These are phyloP conservation scores for Adelphocoris suturalis DNA, from an alignment of 2,888 invertebrate genomes.

Conservation along the genomic window DNA sequence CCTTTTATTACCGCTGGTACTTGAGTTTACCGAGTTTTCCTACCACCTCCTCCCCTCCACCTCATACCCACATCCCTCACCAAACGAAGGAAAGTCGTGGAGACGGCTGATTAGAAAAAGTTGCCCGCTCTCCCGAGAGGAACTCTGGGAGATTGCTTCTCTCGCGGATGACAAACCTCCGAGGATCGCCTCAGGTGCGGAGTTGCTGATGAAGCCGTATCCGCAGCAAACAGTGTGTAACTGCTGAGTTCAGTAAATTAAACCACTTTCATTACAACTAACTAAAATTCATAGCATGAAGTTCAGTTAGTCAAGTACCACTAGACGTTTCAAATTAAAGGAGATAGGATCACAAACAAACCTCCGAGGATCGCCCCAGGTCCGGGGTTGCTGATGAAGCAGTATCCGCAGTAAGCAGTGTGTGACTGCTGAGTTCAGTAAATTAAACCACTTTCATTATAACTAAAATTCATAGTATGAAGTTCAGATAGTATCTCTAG, in stretches of 20 bases:
- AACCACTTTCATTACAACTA: no score
- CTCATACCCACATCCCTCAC: no score
- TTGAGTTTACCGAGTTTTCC: conserved; percentile 14
- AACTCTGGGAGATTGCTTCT: background rate
- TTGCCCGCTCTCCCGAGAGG: conserved; percentile 1
- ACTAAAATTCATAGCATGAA: no score
- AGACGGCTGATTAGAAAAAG: conserved; percentile 16
- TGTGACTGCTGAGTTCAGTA: background rate
- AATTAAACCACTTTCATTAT: no score
- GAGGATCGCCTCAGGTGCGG: background rate
- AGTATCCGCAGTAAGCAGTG: background rate
- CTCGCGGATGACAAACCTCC: background rate
- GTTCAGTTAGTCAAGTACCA: no score
- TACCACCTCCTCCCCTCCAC: background rate
- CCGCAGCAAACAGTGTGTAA: background rate
- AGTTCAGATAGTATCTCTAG: no score
- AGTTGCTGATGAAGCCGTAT: background rate
- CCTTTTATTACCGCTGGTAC: conserved; percentile 4
- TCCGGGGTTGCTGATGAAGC: background rate
- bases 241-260: background rate
- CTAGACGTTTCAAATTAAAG: no score
- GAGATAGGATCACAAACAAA: no score
- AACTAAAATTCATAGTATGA: no score
- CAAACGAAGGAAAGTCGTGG: background rate
- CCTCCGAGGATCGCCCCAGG: background rate